Evolutionary conservation across 2,888 invertebrate genomes (phyloP), one percentile per base, ranked within the genome.

Genomic region (Mystacides longicornis): DNA sequence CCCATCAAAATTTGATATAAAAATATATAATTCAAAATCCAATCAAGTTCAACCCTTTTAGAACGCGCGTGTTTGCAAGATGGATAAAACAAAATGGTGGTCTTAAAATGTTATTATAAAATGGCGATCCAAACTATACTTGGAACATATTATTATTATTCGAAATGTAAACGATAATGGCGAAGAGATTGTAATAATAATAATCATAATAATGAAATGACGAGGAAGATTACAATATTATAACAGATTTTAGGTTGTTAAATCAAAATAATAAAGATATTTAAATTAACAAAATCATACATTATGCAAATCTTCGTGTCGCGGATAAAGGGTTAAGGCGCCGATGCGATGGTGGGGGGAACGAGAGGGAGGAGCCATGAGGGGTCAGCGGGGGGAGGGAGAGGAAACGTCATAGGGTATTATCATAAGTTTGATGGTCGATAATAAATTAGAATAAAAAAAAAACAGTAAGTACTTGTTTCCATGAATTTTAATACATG

Each of bases 231-330:
- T 37, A 37, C 37, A 37, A 7, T 37, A 37, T 37, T 37, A 37
- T n/a, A 37, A 37, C 37, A 37, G 37, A 37, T 37, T 37, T n/a
- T 37, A 37, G n/a, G 37, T 37, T 14, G 37, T 3, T 7, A 7
- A 37, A 37, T 37, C 37, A 37, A 37, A 37, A 37, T 37, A 37
- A 37, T 37, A 37, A n/a, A 37, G 37, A 37, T 16, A 14, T 37
- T 37, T 37, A 37, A 37, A 37, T 37, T 37, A 37, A 37, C 37
- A 37, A 37, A 37, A 37, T 37, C 37, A 37, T 37, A 37, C 37
- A 37, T 37, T 37, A 37, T 37, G 37, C 37, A 37, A 37, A 37
- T 37, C 37, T 37, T 3, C 37, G 14, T 37, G 37, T 37, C 37
- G 37, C 37, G 37, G n/a, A n/a, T 14, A 37, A 37, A 37, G 37